These are phyloP conservation scores for Cephalopholis sonnerati DNA, from an alignment of 2,113 vertebrate species.

Conservation along the genomic window DNA sequence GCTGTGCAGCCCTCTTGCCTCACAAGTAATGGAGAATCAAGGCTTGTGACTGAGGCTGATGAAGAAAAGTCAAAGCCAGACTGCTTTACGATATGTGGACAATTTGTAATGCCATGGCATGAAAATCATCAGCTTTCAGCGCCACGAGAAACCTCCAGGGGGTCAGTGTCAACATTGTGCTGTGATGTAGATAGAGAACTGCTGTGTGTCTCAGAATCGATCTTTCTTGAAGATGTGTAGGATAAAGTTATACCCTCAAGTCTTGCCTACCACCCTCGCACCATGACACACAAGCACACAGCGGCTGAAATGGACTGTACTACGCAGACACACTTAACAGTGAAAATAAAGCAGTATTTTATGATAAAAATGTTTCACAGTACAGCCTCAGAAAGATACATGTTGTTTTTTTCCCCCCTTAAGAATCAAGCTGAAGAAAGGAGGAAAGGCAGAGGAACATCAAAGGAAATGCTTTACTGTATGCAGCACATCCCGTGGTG, in stretches of 20 bases:
- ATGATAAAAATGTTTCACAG: neutral
- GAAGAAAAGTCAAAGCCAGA: neutral
- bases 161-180: neutral
- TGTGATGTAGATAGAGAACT: conserved; percentile 2
- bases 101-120: neutral
- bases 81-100: neutral
- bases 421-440: neutral
- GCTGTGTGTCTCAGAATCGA: conserved; percentile 4
- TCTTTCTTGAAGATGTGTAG: conserved; percentile 5
- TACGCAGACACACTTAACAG: neutral
- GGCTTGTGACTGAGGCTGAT: neutral
- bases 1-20: neutral
- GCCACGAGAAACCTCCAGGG: neutral
- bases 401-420: neutral
- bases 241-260: conserved; percentile 11
- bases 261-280: conserved; percentile 18
- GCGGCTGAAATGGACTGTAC: neutral
- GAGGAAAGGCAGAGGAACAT: neutral
- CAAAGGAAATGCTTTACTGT: neutral
- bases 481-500: neutral
- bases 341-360: conserved; percentile 4
- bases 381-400: neutral
- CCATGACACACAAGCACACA: neutral
- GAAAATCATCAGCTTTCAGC: neutral
- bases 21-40: neutral